Base-by-base conservation (phyloP, 2,113 vertebrate species). In the Lophius piscatorius region DNA sequence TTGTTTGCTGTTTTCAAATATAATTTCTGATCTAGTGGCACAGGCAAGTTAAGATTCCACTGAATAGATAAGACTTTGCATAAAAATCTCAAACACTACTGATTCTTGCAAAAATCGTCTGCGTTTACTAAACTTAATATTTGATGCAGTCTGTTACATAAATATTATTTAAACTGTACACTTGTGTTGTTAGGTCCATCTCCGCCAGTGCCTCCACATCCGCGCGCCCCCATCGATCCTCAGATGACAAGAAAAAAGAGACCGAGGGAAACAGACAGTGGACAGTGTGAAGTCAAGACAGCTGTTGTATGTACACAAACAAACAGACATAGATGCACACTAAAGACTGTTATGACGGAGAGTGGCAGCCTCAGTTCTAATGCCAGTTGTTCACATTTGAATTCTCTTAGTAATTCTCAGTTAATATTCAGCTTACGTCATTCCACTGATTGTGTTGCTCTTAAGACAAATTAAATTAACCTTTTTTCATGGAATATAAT, bases 271-370 rank as follows among this genome's bases (percentile, higher is more conserved):
- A 85, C 77, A 40, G 7, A 62, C 1, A 89, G 89, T 71, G 89
- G 91, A 55, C 90, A 89, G 24, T 85, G 89, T 90, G 92, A 96
- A 82, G 74, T 63, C 9, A 92, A 87, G 74, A 62, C 54, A 17
- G 86, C 85, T 0, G 78, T 93, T 9, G 96, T 98, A 89, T 40
- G 92, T 71, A 48, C 13, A 26, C 47, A 77, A 9, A 61, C 35
- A 50, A 2, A 52, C 26, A 14, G 10, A 67, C 38, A 55, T 1
- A 35, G n/a, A 51, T 11, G 29, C 16, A 21, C 23, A 60, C 35
- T 35, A 9, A 24, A 51, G 17, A 29, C 9, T 44, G 6, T 39
- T 9, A 6, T 39, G 2, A 39, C 29, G 5, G 29, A 10, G 8
- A 10, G 8, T 3, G 8, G 8, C 9, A 1, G n/a, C n/a, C n/a